Conservation (phyloP, 2,888 invertebrate species). For the Himalopsyche tibetana region DNA sequence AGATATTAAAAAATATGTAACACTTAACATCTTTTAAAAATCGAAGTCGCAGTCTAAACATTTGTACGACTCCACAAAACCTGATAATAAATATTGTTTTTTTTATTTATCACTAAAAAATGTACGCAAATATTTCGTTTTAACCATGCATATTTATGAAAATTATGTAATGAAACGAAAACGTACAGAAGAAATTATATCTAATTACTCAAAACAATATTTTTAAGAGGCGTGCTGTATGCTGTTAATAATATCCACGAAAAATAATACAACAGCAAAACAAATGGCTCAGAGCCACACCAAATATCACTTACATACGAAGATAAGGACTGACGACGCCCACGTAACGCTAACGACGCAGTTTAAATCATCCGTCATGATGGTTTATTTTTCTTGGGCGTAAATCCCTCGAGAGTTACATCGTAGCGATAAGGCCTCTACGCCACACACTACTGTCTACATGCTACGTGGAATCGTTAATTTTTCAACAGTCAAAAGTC, state of each 20-base stretch:
- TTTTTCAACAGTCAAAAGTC: slow-evolving; percentile 22
- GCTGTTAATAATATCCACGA: slow-evolving; percentile 45
- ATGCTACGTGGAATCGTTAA: slow-evolving; percentile 13
- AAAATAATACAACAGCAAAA: slow-evolving; percentile 45
- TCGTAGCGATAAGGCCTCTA: slow-evolving; percentile 47
- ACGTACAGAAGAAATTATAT: neutral
- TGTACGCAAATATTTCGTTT: too few relatives aligned
- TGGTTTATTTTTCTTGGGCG: slow-evolving; percentile 65
- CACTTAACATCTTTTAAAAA: too few relatives aligned
- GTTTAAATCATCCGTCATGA: slow-evolving; percentile 63
- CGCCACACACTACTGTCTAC: neutral
- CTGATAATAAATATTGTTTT: too few relatives aligned
- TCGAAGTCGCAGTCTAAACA: too few relatives aligned
- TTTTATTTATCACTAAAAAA: too few relatives aligned
- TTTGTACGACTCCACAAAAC: too few relatives aligned
- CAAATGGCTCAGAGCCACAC: slow-evolving; percentile 60
- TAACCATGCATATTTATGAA: too few relatives aligned
- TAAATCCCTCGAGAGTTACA: slow-evolving; percentile 58
- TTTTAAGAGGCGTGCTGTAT: slow-evolving; percentile 24
- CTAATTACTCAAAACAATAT: neutral
- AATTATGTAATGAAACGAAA: neutral
- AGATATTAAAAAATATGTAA: too few relatives aligned
- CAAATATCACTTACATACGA: slow-evolving; percentile 57
- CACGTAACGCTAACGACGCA: slow-evolving; percentile 44
- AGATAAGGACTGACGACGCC: slow-evolving; percentile 55